Evolutionary conservation across 2,113 vertebrate species (phyloP), one percentile per base, ranked within the genome.

Genomic region (Sus scrofa): DNA sequence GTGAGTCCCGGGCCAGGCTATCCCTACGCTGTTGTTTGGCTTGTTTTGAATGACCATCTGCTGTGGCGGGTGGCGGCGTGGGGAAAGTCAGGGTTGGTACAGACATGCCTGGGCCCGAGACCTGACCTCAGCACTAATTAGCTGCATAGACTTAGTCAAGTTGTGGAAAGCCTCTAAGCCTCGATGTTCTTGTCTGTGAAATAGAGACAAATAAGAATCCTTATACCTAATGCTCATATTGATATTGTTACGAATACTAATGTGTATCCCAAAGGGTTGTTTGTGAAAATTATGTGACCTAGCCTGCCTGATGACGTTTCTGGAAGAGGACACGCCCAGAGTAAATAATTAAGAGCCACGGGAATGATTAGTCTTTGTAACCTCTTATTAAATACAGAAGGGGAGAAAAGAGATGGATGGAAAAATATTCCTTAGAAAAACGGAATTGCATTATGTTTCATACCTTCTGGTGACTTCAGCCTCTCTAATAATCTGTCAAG

Each of bases 221-320:
- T n/a, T n/a, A n/a, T n/a, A n/a, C n/a, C 63, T 34, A 20, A 60
- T 18, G 14, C 9, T 10, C 19, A 50, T 8, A 12, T 24, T 4
- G 20, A 18, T 18, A 6, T 60, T n/a, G 52, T 37, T 26, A 24
- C 39, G 50, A 30, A n/a, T 8, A 60, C n/a, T 6, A 32, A 14
- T 15, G 13, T 2, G 3, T 0, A 37, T 11, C 24, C 52, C 30
- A 16, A 50, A 89, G 6, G 0, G 10, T 15, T 71, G 22, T 27
- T 54, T 37, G 60, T 63, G 65, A 37, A 0, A 70, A 13, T 10
- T 20, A 1, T 5, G 1, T 3, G 32, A 52, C 30, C 6, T 9
- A 1, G 8, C 0, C 0, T 0, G 18, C 54, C 22, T 5, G 22
- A 86, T 0, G 8, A 30, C 62, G 20, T 7, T 74, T 50, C 27